phyloP scores from a whole-genome alignment of 2,888 invertebrate species.

The Epinotia bilunana region DNA sequence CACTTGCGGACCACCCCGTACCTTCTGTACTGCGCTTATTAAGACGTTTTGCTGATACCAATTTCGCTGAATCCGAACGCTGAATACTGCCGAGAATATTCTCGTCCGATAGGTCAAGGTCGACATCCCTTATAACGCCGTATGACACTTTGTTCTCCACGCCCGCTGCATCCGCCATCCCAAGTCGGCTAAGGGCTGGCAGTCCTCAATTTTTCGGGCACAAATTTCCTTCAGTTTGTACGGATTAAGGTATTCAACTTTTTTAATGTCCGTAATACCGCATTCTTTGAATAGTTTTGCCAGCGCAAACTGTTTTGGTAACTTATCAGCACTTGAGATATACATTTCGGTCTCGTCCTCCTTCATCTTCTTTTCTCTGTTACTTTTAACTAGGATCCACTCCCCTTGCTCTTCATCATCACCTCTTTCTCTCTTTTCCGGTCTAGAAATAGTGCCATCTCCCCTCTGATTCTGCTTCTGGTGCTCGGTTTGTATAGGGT shows the following conservation, averaged over 20 bases:
- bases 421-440: constrained; percentile 6
- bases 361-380: not conserved
- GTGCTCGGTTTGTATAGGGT: too few relatives aligned
- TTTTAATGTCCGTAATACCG: constrained; percentile 36
- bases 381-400: not conserved
- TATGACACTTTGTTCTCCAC: constrained; percentile 45
- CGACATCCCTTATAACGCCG: constrained; percentile 48
- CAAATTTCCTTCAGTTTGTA: constrained; percentile 37
- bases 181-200: constrained; percentile 17
- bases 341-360: not conserved
- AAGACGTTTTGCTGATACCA: constrained; percentile 6
- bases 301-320: constrained; percentile 48
- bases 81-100: too few relatives aligned
- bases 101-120: too few relatives aligned
- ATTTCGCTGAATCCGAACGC: not conserved
- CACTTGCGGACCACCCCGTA: constrained; percentile 45
- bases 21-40: constrained; percentile 43
- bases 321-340: constrained; percentile 12
- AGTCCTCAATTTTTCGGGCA: constrained; percentile 30
- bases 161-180: constrained; percentile 43
- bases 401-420: not conserved
- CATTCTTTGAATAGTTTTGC: constrained; percentile 44
- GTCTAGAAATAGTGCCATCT: too few relatives aligned
- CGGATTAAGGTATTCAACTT: constrained; percentile 47
- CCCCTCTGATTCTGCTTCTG: too few relatives aligned